Base-by-base conservation (phyloP, 2,888 invertebrate genomes). In the Eristalinus sepulchralis region DNA sequence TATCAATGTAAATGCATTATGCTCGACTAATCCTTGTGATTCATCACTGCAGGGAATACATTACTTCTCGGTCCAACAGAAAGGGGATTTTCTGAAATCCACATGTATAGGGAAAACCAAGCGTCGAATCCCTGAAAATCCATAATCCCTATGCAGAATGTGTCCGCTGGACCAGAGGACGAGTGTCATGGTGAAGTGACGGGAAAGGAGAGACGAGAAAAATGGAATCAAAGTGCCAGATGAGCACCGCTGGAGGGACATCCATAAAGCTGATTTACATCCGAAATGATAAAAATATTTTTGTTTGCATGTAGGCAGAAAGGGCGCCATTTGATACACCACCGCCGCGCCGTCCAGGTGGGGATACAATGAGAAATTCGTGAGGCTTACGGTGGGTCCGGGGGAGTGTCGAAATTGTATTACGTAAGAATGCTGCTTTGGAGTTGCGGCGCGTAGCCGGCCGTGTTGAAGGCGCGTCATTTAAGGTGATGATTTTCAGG, bases 61-160 rank as follows among this genome's bases (percentile, higher is more conserved):
- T 64, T 27, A 34, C 34, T 11, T n/a, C n/a, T n/a, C n/a, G n/a
- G 9, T 10, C 4, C 6, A 2, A 60, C 11, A 33, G 1, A 11
- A 33, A 76, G 22, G 27, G 62, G 57, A 75, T 66, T 36, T 10
- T 64, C 20, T 5, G 8, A 71, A 66, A 82, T 71, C 68, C 73
- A 22, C 53, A 55, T 8, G n/a, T 10, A 57, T 27, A 24, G n/a
- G n/a, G 55, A 34, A 66, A 63, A 60, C 33, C 55, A 63, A 68
- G 31, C 60, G 22, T 22, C 33, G 72, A 39, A 11, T 62, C 47
- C 55, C 63, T 13, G 17, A 39, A 63, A 68, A 55, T 8, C 27
- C 24, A 27, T 64, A 76, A 82, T 82, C 53, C 47, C 60, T 53
- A 63, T 73, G 64, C 53, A 66, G 60, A 82, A 47, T 59, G 47